phyloP scores from a whole-genome alignment of 1,140 invertebrate species.

The Brachystomella parvula region DNA sequence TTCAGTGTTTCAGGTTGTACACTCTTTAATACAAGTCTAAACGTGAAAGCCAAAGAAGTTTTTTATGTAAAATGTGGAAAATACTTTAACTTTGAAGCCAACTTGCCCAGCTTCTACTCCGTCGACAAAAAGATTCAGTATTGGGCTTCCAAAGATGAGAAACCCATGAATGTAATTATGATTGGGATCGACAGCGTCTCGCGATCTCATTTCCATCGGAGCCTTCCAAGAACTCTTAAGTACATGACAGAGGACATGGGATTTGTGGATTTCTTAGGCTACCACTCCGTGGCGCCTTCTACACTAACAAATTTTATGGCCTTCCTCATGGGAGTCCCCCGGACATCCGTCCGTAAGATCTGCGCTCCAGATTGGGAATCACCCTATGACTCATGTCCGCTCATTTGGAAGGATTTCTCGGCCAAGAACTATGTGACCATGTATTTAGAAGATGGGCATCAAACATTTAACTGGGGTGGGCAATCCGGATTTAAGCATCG shows the following conservation, averaged over 20 bases:
- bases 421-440: conserved; percentile 46
- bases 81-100: conserved; percentile 11
- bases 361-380: conserved; percentile 34
- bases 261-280: conserved; percentile 15
- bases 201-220: conserved; percentile 7
- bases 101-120: background rate
- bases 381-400: conserved; percentile 38
- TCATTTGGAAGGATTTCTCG: conserved; percentile 49
- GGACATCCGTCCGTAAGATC: conserved; percentile 8
- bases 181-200: conserved; percentile 13
- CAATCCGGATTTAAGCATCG: conserved; percentile 44
- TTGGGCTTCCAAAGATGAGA: background rate
- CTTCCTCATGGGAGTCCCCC: background rate
- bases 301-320: conserved; percentile 3
- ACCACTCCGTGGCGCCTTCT: background rate
- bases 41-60: background rate
- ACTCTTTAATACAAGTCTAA: too few species aligned
- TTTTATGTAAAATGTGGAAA: conserved; percentile 1
- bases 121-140: conserved; percentile 14
- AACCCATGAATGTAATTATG: conserved; percentile 13
- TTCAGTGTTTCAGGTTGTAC: too few species aligned
- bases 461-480: conserved; percentile 47
- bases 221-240: conserved; percentile 4
- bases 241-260: background rate
- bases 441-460: conserved; percentile 47